A percentile compares a stretch with the other conserved stretches of the same genome.
phyloP scores from a whole-genome alignment of 2,888 invertebrate genomes.

The Leptinotarsa haldemani region DNA sequence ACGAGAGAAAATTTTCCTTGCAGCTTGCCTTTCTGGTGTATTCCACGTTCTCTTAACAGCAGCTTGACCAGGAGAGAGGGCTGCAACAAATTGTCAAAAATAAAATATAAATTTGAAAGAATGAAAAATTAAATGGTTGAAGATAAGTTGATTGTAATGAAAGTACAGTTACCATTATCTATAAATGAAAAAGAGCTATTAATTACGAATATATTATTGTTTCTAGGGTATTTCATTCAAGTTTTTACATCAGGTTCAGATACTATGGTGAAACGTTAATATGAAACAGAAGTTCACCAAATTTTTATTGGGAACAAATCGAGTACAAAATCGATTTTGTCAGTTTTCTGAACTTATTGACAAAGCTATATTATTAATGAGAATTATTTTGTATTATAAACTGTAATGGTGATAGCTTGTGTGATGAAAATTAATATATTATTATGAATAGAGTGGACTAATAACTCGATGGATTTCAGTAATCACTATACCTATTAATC shows the following conservation, averaged over 20 bases:
- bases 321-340: neutral
- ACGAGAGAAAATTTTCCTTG: neutral
- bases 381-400: neutral
- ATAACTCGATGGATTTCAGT: too few species aligned
- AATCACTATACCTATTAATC: constrained; percentile 13
- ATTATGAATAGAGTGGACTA: neutral
- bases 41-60: constrained; percentile 12
- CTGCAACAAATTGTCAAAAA: constrained; percentile 10
- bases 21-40: neutral
- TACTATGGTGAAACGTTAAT: neutral
- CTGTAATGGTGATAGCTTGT: neutral
- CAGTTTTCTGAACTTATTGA: neutral
- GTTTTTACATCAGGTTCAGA: neutral
- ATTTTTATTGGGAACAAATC: neutral
- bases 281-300: neutral
- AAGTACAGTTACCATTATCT: neutral
- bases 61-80: constrained; percentile 10
- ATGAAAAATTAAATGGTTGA: neutral
- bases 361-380: neutral
- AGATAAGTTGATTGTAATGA: neutral
- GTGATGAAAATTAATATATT: neutral
- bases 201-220: neutral
- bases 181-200: neutral
- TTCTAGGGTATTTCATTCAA: neutral
- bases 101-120: neutral